Conservation (phyloP, 2,113 vertebrate genomes). For the Erythrocebus patas region DNA sequence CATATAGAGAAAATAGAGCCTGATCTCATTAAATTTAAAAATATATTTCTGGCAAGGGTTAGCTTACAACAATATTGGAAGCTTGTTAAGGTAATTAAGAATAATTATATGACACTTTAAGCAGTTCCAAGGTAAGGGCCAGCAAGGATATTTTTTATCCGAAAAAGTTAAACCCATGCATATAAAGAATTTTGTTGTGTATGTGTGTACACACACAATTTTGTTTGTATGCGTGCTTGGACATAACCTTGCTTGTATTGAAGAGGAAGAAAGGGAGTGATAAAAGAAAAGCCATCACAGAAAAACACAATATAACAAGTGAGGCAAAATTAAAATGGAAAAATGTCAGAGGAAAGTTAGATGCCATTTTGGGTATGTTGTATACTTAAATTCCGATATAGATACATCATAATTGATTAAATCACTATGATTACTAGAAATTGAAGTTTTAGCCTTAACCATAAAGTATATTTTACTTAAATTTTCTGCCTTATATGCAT, state of each 20-base stretch:
- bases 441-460: not conserved
- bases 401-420: not conserved
- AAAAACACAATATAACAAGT: not conserved
- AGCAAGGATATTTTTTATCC: not conserved
- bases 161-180: not conserved
- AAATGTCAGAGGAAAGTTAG: not conserved
- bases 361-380: not conserved
- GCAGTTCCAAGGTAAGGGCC: not conserved
- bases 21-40: not conserved
- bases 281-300: not conserved
- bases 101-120: not conserved
- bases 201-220: no score
- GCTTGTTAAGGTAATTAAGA: not conserved
- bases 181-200: not conserved
- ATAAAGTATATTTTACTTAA: not conserved
- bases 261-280: not conserved
- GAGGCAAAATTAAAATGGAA: not conserved
- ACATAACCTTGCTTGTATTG: not conserved
- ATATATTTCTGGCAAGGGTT: not conserved
- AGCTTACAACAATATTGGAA: not conserved
- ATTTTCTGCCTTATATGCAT: not conserved
- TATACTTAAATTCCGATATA: not conserved
- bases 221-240: not conserved
- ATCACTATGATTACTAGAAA: not conserved
- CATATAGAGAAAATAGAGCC: not conserved